A percentile compares a stretch with the other conserved stretches of the same genome.
Conservation (phyloP, 2,888 invertebrate species). For the Mimas tiliae region DNA sequence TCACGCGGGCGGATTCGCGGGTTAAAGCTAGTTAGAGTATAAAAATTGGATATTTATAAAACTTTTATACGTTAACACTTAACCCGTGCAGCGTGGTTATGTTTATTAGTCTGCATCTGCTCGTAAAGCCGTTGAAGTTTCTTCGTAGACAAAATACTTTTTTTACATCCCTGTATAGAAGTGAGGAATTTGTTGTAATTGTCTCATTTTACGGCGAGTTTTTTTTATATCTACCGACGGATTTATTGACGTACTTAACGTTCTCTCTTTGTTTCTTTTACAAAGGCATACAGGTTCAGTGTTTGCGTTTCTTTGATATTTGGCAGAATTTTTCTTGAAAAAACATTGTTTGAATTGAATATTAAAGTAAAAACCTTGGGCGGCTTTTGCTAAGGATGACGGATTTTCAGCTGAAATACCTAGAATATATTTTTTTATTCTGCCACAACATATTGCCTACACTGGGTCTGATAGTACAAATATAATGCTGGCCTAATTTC, state of each 20-base stretch:
- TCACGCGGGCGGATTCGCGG: too few relatives aligned
- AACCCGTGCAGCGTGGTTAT: background rate
- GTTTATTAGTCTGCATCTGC: background rate
- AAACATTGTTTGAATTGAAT: background rate
- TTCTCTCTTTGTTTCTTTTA: slow-evolving; percentile 8
- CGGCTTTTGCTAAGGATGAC: background rate
- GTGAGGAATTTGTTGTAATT: slow-evolving; percentile 32
- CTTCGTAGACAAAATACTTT: slow-evolving; percentile 51
- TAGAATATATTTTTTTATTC: too few relatives aligned
- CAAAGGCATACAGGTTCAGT: background rate
- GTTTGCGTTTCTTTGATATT: slow-evolving; percentile 13
- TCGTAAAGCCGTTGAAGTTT: slow-evolving; percentile 45
- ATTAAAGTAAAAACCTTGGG: background rate
- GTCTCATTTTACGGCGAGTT: slow-evolving; percentile 21
- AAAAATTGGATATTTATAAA: too few relatives aligned
- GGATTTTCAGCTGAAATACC: too few relatives aligned
- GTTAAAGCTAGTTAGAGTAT: too few relatives aligned
- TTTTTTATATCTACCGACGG: background rate
- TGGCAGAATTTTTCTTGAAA: background rate
- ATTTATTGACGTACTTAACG: background rate
- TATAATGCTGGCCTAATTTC: too few relatives aligned
- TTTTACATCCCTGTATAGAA: slow-evolving; percentile 36
- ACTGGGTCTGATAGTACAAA: too few relatives aligned
- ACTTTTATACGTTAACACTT: too few relatives aligned
- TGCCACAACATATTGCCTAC: too few relatives aligned